Base-by-base conservation (phyloP, 2,888 invertebrate genomes). In the Ectemnius continuus region DNA sequence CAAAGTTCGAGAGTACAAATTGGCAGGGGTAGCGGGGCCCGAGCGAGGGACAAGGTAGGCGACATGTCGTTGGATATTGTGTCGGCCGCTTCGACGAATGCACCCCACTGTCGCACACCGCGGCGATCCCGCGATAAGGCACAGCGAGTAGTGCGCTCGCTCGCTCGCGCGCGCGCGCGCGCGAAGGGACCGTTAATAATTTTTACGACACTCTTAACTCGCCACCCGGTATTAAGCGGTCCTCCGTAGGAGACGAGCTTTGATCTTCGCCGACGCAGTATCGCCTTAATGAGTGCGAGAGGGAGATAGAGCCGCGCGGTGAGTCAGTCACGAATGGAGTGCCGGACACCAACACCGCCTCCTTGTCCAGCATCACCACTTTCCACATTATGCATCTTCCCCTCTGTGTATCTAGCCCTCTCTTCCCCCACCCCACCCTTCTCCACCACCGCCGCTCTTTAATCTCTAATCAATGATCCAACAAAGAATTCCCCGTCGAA, bases 141-240 rank as follows among this genome's bases (percentile, higher is more conserved):
- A 84, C 78, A 82, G 78, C 79, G 36, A 36, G 36, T 23, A 36
- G 36, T 23, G 23, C 23, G 23, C 36, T 36, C 11, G 36, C 36
- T 0, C 36, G 8, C 36, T 5, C 36, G 36, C 36, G 8, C 36
- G 36, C 36, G 36, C 36, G 36, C 36, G 36, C 36, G 73, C 80
- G 80, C 84, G 84, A 82, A 83, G 83, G 76, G 78, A 84, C 86
- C 84, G 86, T 86, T 86, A 87, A 88, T 88, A 88, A 88, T 88
- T 87, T 88, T 88, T 87, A 88, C 88, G 87, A 88, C 88, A 88
- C 86, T 88, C 87, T 88, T 87, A 86, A 85, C 88, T 88, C 87
- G 88, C 88, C 88, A 88, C 88, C 87, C 88, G 88, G 88, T 88
- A 88, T 88, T 88, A 88, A 88, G 88, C 87, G 88, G 85, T 85